Base-by-base conservation (phyloP, 1,140 invertebrate species). In the Thaumetopoea pityocampa region DNA sequence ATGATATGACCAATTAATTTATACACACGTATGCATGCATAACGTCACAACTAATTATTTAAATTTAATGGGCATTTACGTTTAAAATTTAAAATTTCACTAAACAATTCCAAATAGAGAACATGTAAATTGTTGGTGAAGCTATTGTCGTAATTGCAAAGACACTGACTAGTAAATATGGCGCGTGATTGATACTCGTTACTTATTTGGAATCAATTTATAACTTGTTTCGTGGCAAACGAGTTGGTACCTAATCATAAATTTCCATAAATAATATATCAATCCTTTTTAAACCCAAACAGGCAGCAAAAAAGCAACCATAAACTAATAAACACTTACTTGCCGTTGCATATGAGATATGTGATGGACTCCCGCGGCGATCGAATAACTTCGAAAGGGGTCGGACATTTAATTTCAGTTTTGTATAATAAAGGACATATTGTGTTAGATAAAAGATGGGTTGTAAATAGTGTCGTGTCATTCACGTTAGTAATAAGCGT, bases 391-490 rank as follows among this genome's bases (percentile, higher is more conserved):
- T 64, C 34, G 59, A 67, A 70, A 53, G 58, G 62, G 64, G 56
- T 66, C 64, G 63, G 66, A 72, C 63, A 60, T 76, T 70, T 68
- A 69, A 79, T 70, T 65, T 68, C 50, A 53, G 56, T 65, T 68
- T 70, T 78, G n/a, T n/a, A 69, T 74, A 77, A 74, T 74, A 74
- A 74, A 78, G 67, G 72, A 78, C 72, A 81, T 55, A 67, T 66
- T 68, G 62, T 68, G 53, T 72, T 77, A 81, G 64, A 81, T 77
- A 78, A 74, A 76, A 59, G 71, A 77, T 77, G 69, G 69, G 56
- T 62, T 61, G 61, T 78, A 77, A n/a, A 78, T 81, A 77, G 66
- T 72, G 73, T 72, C 69, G 49, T 63, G 67, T 81, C 77, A 81
- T 70, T 58, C 51, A 67, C 57, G 64, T 69, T 65, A 68, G 67